A percentile compares a stretch with the other conserved stretches of the same genome.
These are phyloP conservation scores for Bombylius discolor DNA, from an alignment of 2,888 invertebrate species.

Conservation along the genomic window DNA sequence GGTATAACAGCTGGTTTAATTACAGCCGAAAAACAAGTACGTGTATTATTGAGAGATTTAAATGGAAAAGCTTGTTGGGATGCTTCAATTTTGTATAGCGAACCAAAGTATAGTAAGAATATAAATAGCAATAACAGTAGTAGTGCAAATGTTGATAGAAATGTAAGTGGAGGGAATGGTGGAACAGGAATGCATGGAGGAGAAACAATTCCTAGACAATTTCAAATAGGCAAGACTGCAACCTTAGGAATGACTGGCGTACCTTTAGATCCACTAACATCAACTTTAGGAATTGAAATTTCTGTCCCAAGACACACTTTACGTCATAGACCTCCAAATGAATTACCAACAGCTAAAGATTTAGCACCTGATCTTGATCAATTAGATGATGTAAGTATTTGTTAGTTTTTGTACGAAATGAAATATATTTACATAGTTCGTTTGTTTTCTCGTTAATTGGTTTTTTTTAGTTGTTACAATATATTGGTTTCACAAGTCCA, in stretches of 20 bases:
- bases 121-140: neutral
- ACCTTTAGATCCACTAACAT: conserved; percentile 28
- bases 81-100: conserved; percentile 76
- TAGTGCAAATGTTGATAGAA: neutral
- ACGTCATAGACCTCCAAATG: conserved; percentile 56
- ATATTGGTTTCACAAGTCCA: conserved; percentile 83
- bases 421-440: neutral
- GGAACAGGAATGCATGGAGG: neutral
- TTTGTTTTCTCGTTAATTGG: neutral
- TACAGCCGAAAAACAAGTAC: conserved; percentile 70
- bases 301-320: conserved; percentile 55
- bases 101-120: conserved; percentile 37
- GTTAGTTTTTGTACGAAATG: neutral
- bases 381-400: conserved; percentile 66
- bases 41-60: conserved; percentile 77
- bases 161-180: neutral
- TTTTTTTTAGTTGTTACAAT: conserved; percentile 58
- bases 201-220: conserved; percentile 3
- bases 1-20: conserved; percentile 63
- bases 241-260: conserved; percentile 10
- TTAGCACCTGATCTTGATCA: conserved; percentile 82
- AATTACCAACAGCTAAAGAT: conserved; percentile 68
- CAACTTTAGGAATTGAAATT: conserved; percentile 40
- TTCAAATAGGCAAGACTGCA: conserved; percentile 14
- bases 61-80: conserved; percentile 96